Conservation (phyloP, 2,113 vertebrate species). For the Pelusios castaneus region DNA sequence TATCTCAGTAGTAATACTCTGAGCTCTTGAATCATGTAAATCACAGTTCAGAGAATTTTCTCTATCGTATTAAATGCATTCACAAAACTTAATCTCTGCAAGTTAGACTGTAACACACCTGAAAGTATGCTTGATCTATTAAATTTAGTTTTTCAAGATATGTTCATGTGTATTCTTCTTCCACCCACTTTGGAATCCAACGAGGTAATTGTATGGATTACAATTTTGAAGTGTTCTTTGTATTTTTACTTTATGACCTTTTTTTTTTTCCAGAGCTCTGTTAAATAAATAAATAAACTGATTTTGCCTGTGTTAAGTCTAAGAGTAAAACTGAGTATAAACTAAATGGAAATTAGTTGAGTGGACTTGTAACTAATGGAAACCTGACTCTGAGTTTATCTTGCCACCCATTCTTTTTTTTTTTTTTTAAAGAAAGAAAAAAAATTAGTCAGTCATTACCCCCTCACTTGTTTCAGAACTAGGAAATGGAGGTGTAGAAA, state of each 20-base stretch:
- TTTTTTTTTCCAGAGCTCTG: neutral
- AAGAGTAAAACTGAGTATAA: neutral
- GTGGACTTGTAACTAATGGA: neutral
- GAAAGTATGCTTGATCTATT: neutral
- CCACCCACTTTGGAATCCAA: neutral
- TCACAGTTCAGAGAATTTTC: neutral
- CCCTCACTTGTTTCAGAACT: neutral
- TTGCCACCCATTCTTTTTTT: too few relatives aligned
- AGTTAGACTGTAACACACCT: neutral
- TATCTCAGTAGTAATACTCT: conserved; percentile 42
- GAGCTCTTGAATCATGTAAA: neutral
- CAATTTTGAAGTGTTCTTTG: neutral
- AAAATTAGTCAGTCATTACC: neutral
- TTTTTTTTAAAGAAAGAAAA: too few relatives aligned
- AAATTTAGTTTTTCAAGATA: neutral
- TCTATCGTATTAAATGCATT: neutral
- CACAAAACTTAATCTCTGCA: neutral
- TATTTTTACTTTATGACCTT: fast-evolving
- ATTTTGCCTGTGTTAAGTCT: neutral
- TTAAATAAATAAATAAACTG: neutral
- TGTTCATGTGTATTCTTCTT: conserved; percentile 18
- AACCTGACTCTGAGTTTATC: neutral
- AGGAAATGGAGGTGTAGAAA: neutral
- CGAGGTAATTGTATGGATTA: neutral
- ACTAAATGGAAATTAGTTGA: neutral